Evolutionary conservation across 1,140 invertebrate species (phyloP).

Genomic region (Ips nitidus): DNA sequence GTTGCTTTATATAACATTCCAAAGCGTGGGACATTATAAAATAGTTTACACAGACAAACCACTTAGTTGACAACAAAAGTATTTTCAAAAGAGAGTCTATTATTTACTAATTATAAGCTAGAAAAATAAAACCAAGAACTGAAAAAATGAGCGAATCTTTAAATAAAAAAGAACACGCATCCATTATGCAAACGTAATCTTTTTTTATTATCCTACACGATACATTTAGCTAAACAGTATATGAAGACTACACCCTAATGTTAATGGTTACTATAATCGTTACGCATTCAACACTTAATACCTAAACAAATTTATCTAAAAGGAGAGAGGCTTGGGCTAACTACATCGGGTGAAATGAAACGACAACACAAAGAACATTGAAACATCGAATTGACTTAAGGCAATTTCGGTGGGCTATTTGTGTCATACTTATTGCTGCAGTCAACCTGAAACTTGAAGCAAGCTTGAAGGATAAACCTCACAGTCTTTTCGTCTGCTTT

Average conservation of each 20-base stretch:
- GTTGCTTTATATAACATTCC: too few relatives aligned
- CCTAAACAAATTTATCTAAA: conserved; percentile 4
- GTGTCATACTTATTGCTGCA: conserved; percentile 10
- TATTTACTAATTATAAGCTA: too few relatives aligned
- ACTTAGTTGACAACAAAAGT: too few relatives aligned
- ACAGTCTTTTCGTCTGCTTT: not conserved
- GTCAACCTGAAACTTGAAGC: conserved; percentile 3
- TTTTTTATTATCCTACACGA: not conserved
- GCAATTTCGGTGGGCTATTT: conserved; percentile 19
- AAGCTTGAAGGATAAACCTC: conserved; percentile 1
- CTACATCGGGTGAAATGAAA: not conserved
- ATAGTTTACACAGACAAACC: too few relatives aligned
- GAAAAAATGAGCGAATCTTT: too few relatives aligned
- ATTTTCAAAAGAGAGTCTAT: too few relatives aligned
- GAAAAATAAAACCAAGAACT: too few relatives aligned
- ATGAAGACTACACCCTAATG: not conserved
- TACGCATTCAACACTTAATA: not conserved
- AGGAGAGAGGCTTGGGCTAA: not conserved
- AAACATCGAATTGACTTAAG: conserved; percentile 7
- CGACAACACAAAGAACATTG: not conserved
- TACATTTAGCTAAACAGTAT: conserved; percentile 2
- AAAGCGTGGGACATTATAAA: too few relatives aligned
- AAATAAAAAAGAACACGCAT: too few relatives aligned
- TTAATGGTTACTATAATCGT: not conserved
- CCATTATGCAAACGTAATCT: too few relatives aligned